Conservation (phyloP, 2,797 vertebrate species). For the Sternotherus odoratus region DNA sequence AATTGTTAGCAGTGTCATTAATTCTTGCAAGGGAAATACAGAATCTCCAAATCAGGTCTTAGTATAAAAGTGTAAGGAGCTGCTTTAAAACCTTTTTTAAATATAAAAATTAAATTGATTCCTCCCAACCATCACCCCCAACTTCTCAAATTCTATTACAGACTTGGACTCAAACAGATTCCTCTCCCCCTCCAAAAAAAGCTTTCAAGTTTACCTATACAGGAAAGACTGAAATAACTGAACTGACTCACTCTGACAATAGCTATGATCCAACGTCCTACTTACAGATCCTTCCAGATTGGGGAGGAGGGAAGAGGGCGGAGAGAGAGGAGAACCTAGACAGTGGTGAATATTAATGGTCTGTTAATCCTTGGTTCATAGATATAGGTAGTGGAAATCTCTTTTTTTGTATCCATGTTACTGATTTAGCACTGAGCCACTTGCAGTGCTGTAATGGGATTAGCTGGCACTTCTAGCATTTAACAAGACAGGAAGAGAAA, state of each 20-base stretch:
- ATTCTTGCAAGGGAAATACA: background rate
- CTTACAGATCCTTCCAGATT: background rate
- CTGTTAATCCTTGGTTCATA: background rate
- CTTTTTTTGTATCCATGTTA: background rate
- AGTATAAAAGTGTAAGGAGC: background rate
- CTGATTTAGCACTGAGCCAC: conserved; percentile 8
- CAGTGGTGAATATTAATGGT: background rate
- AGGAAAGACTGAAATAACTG: rapidly evolving
- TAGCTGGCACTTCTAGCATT: background rate
- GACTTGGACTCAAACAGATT: background rate
- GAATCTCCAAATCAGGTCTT: background rate
- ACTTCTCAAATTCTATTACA: background rate
- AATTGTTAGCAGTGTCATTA: background rate
- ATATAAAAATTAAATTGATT: rapidly evolving
- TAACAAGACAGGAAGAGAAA: background rate
- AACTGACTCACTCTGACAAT: rapidly evolving
- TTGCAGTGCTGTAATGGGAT: background rate
- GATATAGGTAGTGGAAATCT: background rate
- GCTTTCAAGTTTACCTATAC: rapidly evolving
- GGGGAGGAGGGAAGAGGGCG: too few species aligned
- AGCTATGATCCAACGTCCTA: rapidly evolving
- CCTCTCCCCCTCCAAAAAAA: rapidly evolving
- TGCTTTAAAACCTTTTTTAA: rapidly evolving
- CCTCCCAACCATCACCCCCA: background rate
- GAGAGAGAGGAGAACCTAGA: rapidly evolving